Evolutionary conservation across 2,888 invertebrate genomes (phyloP), one percentile per base, ranked within the genome.

Genomic region (Monoplex corrugatus): DNA sequence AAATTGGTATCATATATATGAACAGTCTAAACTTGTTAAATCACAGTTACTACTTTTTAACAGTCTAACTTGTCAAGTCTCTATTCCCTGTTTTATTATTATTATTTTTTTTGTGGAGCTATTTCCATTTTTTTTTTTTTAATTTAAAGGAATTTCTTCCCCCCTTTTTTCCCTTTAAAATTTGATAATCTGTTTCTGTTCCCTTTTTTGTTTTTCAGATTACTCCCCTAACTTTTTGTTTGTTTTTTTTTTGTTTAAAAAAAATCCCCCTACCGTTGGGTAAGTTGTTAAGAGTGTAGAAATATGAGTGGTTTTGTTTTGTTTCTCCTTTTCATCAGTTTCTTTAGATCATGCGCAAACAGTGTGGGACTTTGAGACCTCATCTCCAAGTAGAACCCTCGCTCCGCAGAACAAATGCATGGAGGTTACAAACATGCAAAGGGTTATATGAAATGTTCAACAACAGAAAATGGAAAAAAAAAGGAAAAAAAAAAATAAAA

Each of bases 361-460:
- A 16, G 82, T 84, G 45, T 35, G 84, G 84, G 84, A 84, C 84
- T 35, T 57, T n/a, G 84, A 57, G 84, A 57, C 38, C 2, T 38
- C 68, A 10, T 45, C 44, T 44, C 2, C 50, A 32, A 23, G 68
- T 68, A 28, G 19, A 57, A 84, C 84, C 82, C n/a, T 8, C 57
- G 84, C 84, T 84, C 84, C 57, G 50, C 28, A 19, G 19, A 35
- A 50, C 38, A 50, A 84, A 32, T 80, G 84, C 45, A 32, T 50
- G 45, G 50, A 50, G 45, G 84, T 35, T 35, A 50, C 5, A 35
- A 84, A 50, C 82, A 78, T 72, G 28, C 19, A 80, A 82, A 87
- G 90, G 90, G 89, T 90, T 89, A 87, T 83, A 89, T 89, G 87
- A 90, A 90, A 89, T 90, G 90, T 89, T 90, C 89, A 89, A 10